A percentile compares a stretch with the other conserved stretches of the same genome.
phyloP scores from a whole-genome alignment of 1,140 invertebrate species.

The Ostrea edulis region DNA sequence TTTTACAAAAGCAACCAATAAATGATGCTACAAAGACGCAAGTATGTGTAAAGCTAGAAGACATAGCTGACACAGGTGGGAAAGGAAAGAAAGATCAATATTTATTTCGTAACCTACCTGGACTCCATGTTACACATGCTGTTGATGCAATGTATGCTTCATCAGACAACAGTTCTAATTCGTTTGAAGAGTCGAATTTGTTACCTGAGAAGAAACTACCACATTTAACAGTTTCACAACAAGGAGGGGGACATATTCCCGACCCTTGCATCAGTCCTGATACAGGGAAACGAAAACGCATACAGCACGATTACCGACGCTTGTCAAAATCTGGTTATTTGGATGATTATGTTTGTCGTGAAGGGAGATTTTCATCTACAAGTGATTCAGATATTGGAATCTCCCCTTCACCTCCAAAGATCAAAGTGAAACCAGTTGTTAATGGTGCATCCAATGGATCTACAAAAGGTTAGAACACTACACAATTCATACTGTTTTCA shows the following conservation, averaged over 20 bases:
- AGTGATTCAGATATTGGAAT: constrained; percentile 63
- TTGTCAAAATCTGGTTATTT: constrained; percentile 77
- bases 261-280: constrained; percentile 70
- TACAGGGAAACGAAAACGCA: constrained; percentile 70
- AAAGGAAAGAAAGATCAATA: constrained; percentile 71
- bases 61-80: constrained; percentile 69
- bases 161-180: constrained; percentile 26
- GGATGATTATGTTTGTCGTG: constrained; percentile 74
- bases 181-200: constrained; percentile 37
- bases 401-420: constrained; percentile 60
- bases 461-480: neutral
- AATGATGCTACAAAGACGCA: constrained; percentile 49
- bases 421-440: neutral
- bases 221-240: constrained; percentile 58
- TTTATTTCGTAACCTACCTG: constrained; percentile 76
- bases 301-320: constrained; percentile 75
- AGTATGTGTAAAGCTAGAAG: constrained; percentile 51
- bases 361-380: constrained; percentile 70
- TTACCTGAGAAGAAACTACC: constrained; percentile 61
- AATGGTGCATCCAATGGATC: neutral
- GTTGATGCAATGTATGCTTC: constrained; percentile 51
- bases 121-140: constrained; percentile 67
- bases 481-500: neutral
- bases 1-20: constrained; percentile 64
- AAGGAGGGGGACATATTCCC: constrained; percentile 42